phyloP scores from a whole-genome alignment of 1,140 invertebrate species.

The Panagrolaimus sp. region DNA sequence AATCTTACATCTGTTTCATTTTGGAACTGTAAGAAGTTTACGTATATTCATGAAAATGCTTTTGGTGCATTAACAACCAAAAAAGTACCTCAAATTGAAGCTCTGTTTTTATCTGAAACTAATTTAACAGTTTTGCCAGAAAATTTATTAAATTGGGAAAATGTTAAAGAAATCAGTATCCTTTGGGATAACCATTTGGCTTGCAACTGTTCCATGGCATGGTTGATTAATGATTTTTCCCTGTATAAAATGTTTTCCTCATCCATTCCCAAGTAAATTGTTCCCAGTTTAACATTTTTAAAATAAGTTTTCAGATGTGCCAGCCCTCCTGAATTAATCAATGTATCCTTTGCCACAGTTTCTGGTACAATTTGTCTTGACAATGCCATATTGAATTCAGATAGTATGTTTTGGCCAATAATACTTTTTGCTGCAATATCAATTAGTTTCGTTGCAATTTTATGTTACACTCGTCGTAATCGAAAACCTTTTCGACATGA shows the following conservation, averaged over 20 bases:
- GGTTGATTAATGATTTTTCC: slow-evolving; percentile 3
- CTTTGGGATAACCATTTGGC: background rate
- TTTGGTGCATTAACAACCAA: slow-evolving; percentile 6
- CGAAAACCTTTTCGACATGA: slow-evolving; percentile 15
- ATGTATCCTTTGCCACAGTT: background rate
- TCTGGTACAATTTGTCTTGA: background rate
- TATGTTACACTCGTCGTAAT: background rate
- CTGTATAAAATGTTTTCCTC: background rate
- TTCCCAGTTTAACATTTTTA: background rate
- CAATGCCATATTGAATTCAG: background rate
- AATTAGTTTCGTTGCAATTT: background rate
- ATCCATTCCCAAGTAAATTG: background rate
- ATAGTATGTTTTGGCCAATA: background rate
- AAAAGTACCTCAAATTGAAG: background rate
- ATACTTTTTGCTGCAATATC: background rate
- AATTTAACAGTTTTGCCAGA: background rate
- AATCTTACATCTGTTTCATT: slow-evolving; percentile 10
- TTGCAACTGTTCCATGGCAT: background rate
- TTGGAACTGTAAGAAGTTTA: slow-evolving; percentile 17
- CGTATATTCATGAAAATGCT: slow-evolving; percentile 22
- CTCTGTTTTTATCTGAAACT: background rate
- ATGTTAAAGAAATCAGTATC: background rate
- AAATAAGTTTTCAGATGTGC: background rate
- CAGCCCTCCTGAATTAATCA: background rate
- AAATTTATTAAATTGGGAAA: background rate